These are phyloP conservation scores for Heliconius himera DNA, from an alignment of 1,140 invertebrate genomes.

Conservation along the genomic window DNA sequence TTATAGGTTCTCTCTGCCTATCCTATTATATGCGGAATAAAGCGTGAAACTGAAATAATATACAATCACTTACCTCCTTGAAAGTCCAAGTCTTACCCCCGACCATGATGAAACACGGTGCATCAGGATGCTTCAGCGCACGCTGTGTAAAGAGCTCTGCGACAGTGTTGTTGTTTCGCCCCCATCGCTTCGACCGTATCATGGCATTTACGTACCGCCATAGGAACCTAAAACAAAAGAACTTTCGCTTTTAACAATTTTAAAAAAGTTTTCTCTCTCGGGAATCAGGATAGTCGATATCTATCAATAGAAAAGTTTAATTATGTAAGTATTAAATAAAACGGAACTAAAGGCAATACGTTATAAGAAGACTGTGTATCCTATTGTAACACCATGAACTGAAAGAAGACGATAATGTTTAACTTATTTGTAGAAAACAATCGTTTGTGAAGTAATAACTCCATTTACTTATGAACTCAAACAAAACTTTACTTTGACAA, in stretches of 20 bases:
- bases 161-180: conserved; percentile 83
- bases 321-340: no score
- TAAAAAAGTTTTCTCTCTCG: background rate
- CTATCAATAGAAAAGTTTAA: no score
- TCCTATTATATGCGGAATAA: background rate
- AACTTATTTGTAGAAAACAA: no score
- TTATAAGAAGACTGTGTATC: no score
- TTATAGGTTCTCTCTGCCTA: no score
- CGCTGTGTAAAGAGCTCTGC: conserved; percentile 83
- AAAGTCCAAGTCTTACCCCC: conserved; percentile 88
- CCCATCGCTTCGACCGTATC: conserved; percentile 78
- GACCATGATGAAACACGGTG: conserved; percentile 86
- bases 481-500: background rate
- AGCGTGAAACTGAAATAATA: background rate
- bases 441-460: no score
- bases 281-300: no score
- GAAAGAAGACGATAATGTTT: no score
- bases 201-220: conserved; percentile 82
- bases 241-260: background rate
- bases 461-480: no score
- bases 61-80: conserved; percentile 79
- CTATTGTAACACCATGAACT: no score
- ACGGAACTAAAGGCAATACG: no score
- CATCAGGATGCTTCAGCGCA: conserved; percentile 82
- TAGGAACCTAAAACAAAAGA: conserved; percentile 76